Conservation (phyloP, 2,113 vertebrate species). For the Himantopus leucocephalus region DNA sequence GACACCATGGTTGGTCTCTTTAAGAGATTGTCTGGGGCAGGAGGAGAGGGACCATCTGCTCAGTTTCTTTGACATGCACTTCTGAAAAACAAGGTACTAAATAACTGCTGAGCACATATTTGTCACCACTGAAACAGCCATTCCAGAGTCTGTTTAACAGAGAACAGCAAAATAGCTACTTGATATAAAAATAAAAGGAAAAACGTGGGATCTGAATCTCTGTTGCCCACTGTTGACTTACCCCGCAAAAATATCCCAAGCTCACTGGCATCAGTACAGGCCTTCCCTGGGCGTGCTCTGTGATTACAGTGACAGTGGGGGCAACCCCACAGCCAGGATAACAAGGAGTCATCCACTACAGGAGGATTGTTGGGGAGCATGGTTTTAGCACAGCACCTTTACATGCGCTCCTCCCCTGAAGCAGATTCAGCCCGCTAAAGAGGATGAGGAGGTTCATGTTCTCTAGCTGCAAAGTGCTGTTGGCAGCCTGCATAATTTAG, state of each 20-base stretch:
- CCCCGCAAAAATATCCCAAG: background rate
- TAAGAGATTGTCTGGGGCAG: background rate
- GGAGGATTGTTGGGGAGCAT: background rate
- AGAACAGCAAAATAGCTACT: background rate
- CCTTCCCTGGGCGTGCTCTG: background rate
- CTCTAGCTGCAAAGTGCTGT: background rate
- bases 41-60: background rate
- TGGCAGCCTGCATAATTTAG: background rate
- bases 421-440: background rate
- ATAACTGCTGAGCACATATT: background rate
- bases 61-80: background rate
- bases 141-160: background rate
- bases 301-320: background rate
- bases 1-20: background rate
- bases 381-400: background rate
- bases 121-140: background rate
- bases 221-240: background rate
- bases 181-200: background rate
- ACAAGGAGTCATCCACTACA: background rate
- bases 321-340: background rate
- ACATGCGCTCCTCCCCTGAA: background rate
- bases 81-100: background rate
- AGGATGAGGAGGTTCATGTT: background rate
- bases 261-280: background rate
- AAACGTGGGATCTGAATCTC: background rate